Conservation (phyloP, 2,113 vertebrate genomes). For the Syrrhaptes paradoxus region DNA sequence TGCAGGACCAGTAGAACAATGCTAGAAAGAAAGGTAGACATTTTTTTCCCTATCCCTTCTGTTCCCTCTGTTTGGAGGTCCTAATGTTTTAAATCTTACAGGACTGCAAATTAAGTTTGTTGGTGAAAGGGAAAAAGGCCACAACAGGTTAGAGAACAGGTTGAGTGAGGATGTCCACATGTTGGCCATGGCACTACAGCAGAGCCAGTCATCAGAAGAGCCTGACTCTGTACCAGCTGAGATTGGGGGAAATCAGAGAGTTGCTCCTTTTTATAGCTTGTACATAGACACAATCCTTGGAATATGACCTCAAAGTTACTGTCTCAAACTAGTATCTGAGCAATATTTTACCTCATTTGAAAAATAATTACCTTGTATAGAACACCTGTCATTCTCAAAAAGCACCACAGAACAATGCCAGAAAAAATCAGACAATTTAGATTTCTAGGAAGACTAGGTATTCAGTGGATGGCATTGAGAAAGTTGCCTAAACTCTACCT, state of each 20-base stretch:
- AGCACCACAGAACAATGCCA: background rate
- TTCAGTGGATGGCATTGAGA: background rate
- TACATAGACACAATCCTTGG: background rate
- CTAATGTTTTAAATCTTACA: background rate
- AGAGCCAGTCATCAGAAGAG: background rate
- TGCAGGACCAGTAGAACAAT: background rate
- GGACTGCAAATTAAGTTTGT: background rate
- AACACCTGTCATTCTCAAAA: background rate
- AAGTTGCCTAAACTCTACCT: background rate
- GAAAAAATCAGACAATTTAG: background rate
- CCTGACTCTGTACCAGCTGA: background rate
- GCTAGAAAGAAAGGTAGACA: background rate
- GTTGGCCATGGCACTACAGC: background rate
- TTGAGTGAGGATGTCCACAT: background rate
- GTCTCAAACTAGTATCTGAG: background rate
- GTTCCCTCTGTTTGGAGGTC: background rate
- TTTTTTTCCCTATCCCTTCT: background rate
- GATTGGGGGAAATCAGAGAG: background rate
- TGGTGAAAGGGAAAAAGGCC: background rate
- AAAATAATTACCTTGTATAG: background rate
- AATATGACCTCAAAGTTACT: background rate
- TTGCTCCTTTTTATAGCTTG: background rate
- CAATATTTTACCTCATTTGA: background rate
- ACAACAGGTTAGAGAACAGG: background rate
- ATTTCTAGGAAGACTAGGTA: background rate